Conservation (phyloP, 2,888 invertebrate species). For the Psylliodes chrysocephalus region DNA sequence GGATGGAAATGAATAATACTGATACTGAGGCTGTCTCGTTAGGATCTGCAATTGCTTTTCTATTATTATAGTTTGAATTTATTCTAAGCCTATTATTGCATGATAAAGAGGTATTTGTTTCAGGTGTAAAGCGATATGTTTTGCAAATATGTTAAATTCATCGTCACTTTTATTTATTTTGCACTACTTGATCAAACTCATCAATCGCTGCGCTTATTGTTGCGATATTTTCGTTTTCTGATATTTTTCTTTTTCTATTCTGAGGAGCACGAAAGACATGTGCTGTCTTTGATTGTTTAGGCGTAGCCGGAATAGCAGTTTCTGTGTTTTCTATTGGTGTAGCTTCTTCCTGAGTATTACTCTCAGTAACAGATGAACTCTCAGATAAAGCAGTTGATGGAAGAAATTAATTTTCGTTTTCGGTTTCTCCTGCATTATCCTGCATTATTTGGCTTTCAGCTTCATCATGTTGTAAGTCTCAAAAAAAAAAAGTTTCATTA, state of each 20-base stretch:
- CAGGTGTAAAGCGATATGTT: constrained; percentile 29
- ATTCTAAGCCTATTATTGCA: too few relatives aligned
- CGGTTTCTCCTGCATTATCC: too few relatives aligned
- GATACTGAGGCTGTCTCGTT: too few relatives aligned
- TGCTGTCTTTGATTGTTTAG: constrained; percentile 37
- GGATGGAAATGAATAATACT: too few relatives aligned
- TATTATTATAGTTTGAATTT: too few relatives aligned
- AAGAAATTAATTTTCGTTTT: background rate
- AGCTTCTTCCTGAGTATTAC: background rate
- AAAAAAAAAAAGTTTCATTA: too few relatives aligned
- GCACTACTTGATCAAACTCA: constrained; percentile 39
- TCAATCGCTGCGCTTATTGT: constrained; percentile 37
- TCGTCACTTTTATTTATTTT: constrained; percentile 32
- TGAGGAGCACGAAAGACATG: constrained; percentile 32
- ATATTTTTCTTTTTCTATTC: constrained; percentile 38
- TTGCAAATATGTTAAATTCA: constrained; percentile 38
- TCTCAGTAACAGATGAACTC: too few relatives aligned
- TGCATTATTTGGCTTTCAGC: too few relatives aligned
- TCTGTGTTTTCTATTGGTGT: too few relatives aligned
- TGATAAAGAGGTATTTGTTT: too few relatives aligned
- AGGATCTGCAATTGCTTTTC: too few relatives aligned
- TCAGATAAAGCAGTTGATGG: background rate
- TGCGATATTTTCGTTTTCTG: constrained; percentile 35
- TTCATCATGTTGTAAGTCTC: too few relatives aligned
- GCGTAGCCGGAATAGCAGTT: constrained; percentile 31